phyloP scores from a whole-genome alignment of 2,888 invertebrate genomes.

The Bombylius discolor region DNA sequence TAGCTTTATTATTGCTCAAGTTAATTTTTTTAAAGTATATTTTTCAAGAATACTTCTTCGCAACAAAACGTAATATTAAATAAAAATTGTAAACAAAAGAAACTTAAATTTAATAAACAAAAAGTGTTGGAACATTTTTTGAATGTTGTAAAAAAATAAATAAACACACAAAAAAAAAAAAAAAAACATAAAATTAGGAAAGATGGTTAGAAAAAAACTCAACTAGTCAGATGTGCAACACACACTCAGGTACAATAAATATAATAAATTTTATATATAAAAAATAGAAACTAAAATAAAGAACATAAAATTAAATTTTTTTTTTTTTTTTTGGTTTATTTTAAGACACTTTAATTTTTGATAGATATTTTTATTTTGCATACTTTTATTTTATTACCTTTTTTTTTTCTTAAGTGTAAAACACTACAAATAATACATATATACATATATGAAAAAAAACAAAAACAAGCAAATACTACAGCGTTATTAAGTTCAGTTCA shows the following conservation, averaged over 20 bases:
- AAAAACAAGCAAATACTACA: no score
- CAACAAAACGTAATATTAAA: no score
- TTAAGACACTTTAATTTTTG: not conserved
- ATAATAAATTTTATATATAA: not conserved
- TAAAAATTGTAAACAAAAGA: no score
- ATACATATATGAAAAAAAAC: no score
- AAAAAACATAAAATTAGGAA: not conserved
- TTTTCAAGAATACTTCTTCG: no score
- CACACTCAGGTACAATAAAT: slow-evolving; percentile 6
- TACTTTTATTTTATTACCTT: no score
- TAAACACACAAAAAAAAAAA: not conserved
- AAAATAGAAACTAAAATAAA: not conserved
- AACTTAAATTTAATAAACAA: no score
- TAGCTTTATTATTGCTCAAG: no score
- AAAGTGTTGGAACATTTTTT: not conserved
- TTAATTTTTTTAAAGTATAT: no score
- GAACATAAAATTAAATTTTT: slow-evolving; percentile 1
- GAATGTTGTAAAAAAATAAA: not conserved
- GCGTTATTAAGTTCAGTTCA: not conserved
- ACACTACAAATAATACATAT: not conserved
- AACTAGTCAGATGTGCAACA: slow-evolving; percentile 11
- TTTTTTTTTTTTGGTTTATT: not conserved
- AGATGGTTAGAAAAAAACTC: not conserved
- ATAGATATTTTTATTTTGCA: not conserved
- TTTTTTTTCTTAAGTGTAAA: not conserved